These are phyloP conservation scores for Dasypogon diadema DNA, from an alignment of 2,888 invertebrate species.

Conservation along the genomic window DNA sequence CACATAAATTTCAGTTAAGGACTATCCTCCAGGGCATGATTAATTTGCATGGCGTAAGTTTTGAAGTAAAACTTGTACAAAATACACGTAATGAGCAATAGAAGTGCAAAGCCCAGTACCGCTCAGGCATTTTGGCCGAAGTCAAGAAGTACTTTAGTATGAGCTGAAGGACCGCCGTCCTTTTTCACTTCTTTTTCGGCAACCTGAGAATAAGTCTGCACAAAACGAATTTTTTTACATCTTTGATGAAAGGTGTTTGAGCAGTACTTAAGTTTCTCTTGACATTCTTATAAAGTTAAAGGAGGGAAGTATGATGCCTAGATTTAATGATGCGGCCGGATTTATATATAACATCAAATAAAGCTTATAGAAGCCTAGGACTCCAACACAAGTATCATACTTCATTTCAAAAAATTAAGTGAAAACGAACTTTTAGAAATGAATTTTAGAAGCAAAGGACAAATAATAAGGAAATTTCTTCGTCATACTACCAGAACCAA, in stretches of 20 bases:
- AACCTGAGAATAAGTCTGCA: not conserved
- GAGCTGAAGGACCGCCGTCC: conserved; percentile 10
- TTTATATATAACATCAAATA: too few species aligned
- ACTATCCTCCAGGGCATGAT: conserved; percentile 45
- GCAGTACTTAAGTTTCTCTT: conserved; percentile 11
- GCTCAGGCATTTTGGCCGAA: conserved; percentile 14
- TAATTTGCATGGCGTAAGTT: conserved; percentile 47
- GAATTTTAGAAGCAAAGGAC: too few species aligned
- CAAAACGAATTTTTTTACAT: not conserved
- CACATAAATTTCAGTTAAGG: conserved; percentile 48
- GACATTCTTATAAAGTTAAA: too few species aligned
- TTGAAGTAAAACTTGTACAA: conserved; percentile 42
- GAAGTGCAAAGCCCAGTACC: conserved; percentile 16
- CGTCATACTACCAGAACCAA: too few species aligned
- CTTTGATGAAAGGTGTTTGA: conserved; percentile 29
- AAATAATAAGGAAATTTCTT: too few species aligned
- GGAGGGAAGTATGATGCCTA: too few species aligned
- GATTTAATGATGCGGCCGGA: too few species aligned
- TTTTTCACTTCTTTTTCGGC: conserved; percentile 24
- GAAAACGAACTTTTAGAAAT: too few species aligned
- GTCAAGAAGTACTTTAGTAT: conserved; percentile 33
- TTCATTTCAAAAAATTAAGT: too few species aligned
- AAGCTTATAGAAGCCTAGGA: too few species aligned
- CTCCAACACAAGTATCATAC: too few species aligned
- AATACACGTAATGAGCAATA: conserved; percentile 48